phyloP scores from a whole-genome alignment of 2,797 vertebrate species.

The Clarias pachynema region DNA sequence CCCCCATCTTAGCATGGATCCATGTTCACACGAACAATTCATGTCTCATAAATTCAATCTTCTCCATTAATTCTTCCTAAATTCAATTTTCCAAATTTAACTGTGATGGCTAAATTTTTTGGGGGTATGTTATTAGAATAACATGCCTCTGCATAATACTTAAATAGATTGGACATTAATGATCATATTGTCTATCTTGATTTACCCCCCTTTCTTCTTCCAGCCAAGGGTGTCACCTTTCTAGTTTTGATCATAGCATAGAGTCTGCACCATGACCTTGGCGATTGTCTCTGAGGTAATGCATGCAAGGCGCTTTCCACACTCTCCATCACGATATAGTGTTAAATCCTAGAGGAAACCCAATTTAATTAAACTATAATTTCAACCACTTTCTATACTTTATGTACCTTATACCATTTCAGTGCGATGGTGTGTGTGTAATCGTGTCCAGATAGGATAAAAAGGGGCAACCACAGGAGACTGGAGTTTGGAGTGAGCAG shows the following conservation, averaged over 20 bases:
- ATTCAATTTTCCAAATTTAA: neutral
- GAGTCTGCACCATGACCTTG: conserved; percentile 24
- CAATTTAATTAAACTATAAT: neutral
- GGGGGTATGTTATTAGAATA: neutral
- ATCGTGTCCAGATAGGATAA: neutral
- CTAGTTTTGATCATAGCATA: neutral
- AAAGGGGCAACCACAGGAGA: neutral
- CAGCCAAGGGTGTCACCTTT: neutral
- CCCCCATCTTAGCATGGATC: conserved; percentile 1
- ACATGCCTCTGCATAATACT: neutral
- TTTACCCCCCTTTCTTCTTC: neutral
- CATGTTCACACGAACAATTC: conserved; percentile 24
- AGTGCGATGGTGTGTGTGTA: neutral
- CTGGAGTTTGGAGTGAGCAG: neutral
- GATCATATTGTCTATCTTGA: neutral
- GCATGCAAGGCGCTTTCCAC: neutral
- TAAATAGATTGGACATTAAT: neutral
- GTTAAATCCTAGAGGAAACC: neutral
- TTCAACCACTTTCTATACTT: no score
- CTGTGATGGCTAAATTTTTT: conserved; percentile 4
- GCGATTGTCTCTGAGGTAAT: neutral
- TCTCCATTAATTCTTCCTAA: conserved; percentile 13
- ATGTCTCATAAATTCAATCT: conserved; percentile 10
- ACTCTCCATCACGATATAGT: neutral
- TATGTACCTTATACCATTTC: no score